phyloP scores from a whole-genome alignment of 37 sponge, comb jelly and placozoan species.

The Cladorhizidae sp. region DNA sequence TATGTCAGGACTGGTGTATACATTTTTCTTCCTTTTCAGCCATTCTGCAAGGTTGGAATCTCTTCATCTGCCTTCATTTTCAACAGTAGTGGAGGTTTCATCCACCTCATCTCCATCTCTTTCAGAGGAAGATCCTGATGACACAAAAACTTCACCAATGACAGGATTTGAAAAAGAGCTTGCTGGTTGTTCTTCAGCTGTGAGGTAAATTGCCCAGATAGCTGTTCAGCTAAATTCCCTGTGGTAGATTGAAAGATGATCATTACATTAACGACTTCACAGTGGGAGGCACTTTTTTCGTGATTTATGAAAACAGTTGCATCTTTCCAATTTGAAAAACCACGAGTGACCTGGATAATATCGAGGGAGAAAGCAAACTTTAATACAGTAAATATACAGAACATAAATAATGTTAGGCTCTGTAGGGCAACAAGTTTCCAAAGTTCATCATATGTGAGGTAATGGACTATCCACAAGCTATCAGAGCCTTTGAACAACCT shows the following conservation, averaged over 20 bases:
- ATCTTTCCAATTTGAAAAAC: no score
- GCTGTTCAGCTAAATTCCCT: conserved; percentile 50
- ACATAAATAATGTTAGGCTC: no score
- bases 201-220: conserved; percentile 1
- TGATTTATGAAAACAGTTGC: neutral
- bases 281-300: conserved; percentile 13
- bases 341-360: no score
- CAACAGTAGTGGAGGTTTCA: no score
- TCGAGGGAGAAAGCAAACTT: no score
- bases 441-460: no score
- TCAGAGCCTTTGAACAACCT: no score
- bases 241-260: conserved; percentile 25
- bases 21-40: neutral
- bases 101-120: neutral
- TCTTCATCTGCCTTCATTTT: neutral
- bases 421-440: no score
- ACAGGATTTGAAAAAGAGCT: conserved; percentile 25
- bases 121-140: neutral
- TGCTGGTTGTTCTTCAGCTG: conserved; percentile 41
- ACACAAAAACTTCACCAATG: neutral
- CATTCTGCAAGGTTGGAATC: neutral
- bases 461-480: no score
- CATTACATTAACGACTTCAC: conserved; percentile 24
- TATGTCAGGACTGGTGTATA: conserved; percentile 5
- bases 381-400: no score